Percentiles rank a stretch among this genome's conserved stretches.
phyloP scores from a whole-genome alignment of 2,888 invertebrate genomes.

The Lacanobia oleracea region DNA sequence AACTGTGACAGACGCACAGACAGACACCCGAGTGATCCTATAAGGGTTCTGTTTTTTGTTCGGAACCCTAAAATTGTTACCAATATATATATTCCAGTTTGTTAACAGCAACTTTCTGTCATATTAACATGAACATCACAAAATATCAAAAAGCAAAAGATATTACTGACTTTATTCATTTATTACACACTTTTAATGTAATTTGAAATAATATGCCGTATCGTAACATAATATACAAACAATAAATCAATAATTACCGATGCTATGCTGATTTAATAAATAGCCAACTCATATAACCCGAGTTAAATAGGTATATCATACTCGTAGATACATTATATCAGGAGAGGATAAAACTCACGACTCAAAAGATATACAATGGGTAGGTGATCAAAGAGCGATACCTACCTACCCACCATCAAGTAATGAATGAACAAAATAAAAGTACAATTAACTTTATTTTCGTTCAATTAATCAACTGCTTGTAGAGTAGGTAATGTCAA shows the following conservation, averaged over 20 bases:
- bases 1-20: no score
- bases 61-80: no score
- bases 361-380: not conserved
- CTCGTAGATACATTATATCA: no score
- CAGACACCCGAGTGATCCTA: no score
- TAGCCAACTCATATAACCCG: not conserved
- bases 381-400: not conserved
- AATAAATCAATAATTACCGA: constrained; percentile 17
- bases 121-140: no score
- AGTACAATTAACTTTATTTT: not conserved
- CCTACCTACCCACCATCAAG: no score
- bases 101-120: no score
- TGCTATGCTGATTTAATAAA: not conserved
- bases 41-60: no score
- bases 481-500: not conserved
- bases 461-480: not conserved
- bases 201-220: constrained; percentile 19
- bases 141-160: no score
- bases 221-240: constrained; percentile 8
- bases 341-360: not conserved
- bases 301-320: no score
- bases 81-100: no score
- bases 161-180: not conserved
- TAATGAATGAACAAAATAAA: not conserved
- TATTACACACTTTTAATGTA: constrained; percentile 10